A percentile compares a stretch with the other conserved stretches of the same genome.
Conservation (phyloP, 2,113 vertebrate species). For the Felis chaus region DNA sequence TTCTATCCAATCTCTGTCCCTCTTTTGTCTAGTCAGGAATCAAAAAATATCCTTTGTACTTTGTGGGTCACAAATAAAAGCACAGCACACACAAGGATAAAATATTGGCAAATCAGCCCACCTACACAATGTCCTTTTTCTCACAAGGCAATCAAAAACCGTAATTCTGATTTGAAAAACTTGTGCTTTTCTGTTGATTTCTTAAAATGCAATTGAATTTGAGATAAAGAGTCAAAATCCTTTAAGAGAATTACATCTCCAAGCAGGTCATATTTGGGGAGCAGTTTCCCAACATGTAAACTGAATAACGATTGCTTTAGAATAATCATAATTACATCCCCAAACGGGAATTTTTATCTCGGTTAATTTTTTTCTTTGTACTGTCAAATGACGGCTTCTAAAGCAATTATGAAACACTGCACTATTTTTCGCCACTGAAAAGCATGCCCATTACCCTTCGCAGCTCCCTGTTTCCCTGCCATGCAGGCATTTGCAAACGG, state of each 20-base stretch:
- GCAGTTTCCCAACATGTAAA: constrained; percentile 79
- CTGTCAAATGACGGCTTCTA: constrained; percentile 80
- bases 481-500: constrained; percentile 32
- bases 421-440: constrained; percentile 72
- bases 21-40: constrained; percentile 34
- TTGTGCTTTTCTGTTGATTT: constrained; percentile 46
- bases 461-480: constrained; percentile 33
- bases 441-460: constrained; percentile 32
- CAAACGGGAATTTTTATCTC: constrained; percentile 77
- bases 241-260: constrained; percentile 62
- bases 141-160: constrained; percentile 11
- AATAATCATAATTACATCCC: constrained; percentile 84
- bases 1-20: not conserved
- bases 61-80: constrained; percentile 53
- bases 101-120: constrained; percentile 28
- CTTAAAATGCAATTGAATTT: constrained; percentile 70
- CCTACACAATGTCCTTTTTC: constrained; percentile 31
- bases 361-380: constrained; percentile 84
- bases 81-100: constrained; percentile 22
- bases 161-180: constrained; percentile 40
- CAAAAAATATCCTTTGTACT: constrained; percentile 56
- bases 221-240: constrained; percentile 65
- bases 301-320: constrained; percentile 81
- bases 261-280: constrained; percentile 78
- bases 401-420: constrained; percentile 78